These are phyloP conservation scores for Danio tinwini DNA, from an alignment of 2,797 vertebrate species.

Conservation along the genomic window DNA sequence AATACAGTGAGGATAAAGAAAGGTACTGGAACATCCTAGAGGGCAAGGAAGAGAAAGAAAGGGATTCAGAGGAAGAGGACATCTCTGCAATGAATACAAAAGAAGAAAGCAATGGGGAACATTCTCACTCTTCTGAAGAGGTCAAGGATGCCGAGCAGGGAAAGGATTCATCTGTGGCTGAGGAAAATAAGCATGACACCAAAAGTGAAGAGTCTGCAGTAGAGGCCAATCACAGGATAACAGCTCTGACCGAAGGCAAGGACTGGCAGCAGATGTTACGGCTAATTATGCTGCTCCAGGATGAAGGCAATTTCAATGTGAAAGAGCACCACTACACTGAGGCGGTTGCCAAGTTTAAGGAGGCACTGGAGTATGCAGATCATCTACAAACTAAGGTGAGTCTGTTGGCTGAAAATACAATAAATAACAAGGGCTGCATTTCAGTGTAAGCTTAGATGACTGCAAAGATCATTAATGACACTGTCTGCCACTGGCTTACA, in stretches of 20 bases:
- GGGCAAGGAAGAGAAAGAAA: conserved; percentile 46
- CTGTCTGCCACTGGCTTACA: background rate
- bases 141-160: background rate
- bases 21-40: conserved; percentile 82
- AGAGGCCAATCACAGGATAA: conserved; percentile 16
- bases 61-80: conserved; percentile 48
- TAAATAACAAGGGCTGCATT: background rate
- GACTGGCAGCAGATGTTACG: conserved; percentile 82
- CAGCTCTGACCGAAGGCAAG: conserved; percentile 63
- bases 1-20: conserved; percentile 85
- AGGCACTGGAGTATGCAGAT: conserved; percentile 77
- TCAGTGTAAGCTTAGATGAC: background rate
- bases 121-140: conserved; percentile 34
- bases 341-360: conserved; percentile 74
- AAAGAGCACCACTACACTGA: conserved; percentile 71
- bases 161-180: conserved; percentile 37
- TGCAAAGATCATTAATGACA: background rate
- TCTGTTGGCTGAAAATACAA: background rate
- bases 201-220: conserved; percentile 38
- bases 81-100: background rate
- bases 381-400: conserved; percentile 75
- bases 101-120: background rate
- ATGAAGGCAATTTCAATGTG: conserved; percentile 78
- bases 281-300: conserved; percentile 78
- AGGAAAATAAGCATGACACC: conserved; percentile 18